Evolutionary conservation across 2,113 vertebrate species (phyloP).

Genomic region (Saguinus midas): DNA sequence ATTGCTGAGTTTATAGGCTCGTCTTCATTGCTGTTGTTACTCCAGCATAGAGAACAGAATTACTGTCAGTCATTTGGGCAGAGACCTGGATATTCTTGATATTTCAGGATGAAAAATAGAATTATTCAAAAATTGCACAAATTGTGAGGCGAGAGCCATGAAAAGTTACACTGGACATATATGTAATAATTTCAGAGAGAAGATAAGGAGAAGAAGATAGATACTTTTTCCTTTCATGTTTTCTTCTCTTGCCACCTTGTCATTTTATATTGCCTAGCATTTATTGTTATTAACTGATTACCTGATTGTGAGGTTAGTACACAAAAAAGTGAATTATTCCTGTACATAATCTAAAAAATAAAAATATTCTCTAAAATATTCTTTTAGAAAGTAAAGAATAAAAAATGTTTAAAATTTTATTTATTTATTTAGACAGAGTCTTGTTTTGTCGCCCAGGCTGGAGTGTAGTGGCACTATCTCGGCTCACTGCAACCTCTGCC

Average conservation of each 20-base stretch:
- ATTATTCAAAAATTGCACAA: neutral
- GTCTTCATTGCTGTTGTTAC: neutral
- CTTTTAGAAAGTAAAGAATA: neutral
- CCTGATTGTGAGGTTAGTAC: neutral
- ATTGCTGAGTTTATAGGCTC: neutral
- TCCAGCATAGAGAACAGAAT: neutral
- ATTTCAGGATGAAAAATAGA: neutral
- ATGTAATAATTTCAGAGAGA: slow-evolving; percentile 1
- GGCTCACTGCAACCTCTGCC: no score
- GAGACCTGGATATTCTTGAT: neutral
- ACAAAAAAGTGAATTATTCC: neutral
- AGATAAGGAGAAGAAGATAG: neutral
- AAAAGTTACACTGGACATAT: neutral
- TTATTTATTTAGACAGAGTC: no score
- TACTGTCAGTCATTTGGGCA: neutral
- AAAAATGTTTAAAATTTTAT: no score
- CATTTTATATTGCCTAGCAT: neutral
- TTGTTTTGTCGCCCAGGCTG: no score
- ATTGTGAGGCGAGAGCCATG: neutral
- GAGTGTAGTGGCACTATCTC: no score
- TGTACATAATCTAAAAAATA: neutral
- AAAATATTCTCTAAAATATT: neutral
- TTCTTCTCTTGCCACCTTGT: neutral
- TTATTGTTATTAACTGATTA: neutral
- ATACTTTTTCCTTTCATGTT: neutral